Evolutionary conservation across 2,888 invertebrate genomes (phyloP), one percentile per base, ranked within the genome.

Genomic region (Watsonalla binaria): DNA sequence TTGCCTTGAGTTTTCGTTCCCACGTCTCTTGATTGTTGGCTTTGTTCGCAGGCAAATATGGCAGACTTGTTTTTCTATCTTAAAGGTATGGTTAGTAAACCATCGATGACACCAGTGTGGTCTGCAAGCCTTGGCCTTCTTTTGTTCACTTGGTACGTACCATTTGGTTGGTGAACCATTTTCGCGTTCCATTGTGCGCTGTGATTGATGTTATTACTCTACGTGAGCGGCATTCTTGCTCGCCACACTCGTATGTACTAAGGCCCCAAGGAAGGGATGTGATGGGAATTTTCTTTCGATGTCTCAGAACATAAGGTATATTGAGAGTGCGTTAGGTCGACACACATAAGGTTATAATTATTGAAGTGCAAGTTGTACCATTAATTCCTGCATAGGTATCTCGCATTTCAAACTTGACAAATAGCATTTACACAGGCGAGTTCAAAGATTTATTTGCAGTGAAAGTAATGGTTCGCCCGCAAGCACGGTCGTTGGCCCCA

Each of bases 381-480:
- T 24, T 24, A 24, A 24, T 24, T 24, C 24, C 4, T 24, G 24
- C 1, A 24, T 24, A 37, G 6, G 8, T 37, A 7, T 8, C 8
- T 37, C 37, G 8, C 42, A 11, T 42, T 42, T 8, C 42, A 42
- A 11, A 4, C 46, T 46, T 15, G 14, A 6, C 5, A 6, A 46
- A 46, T 46, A 8, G 11, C 14, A 54, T 37, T 46, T 51, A 60
- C 48, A 46, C 55, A 58, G 52, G 49, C 58, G 50, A 46, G 52
- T 52, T 56, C 54, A 60, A 70, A 72, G 73, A 72, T 71, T 65
- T 69, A 70, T 74, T 59, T 77, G 67, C 68, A 77, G 87, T 80
- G 89, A 90, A 89, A 90, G 89, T 84, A 70, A 70, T 67, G 63
- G 58, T n/a, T 57, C 65, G 70, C 42, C 11, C 11, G 48, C 60